phyloP scores from a whole-genome alignment of 2,113 vertebrate species.

The Dromiciops gliroides region DNA sequence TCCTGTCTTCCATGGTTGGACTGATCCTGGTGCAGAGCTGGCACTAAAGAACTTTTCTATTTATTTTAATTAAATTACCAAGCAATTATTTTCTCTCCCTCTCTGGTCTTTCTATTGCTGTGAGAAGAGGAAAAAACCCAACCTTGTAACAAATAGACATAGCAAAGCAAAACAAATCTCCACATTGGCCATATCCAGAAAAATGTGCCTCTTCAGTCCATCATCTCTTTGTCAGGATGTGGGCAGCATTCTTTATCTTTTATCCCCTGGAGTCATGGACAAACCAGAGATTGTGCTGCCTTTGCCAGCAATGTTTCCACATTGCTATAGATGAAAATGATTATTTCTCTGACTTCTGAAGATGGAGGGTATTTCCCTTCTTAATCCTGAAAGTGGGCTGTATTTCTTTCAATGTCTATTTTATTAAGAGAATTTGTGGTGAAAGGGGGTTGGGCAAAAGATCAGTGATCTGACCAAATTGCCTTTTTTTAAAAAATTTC shows the following conservation, averaged over 20 bases:
- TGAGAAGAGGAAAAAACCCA: background rate
- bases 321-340: background rate
- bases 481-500: background rate
- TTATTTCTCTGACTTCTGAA: background rate
- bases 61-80: background rate
- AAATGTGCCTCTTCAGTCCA: background rate
- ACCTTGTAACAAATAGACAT: background rate
- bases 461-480: background rate
- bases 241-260: background rate
- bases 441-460: background rate
- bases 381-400: background rate
- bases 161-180: background rate
- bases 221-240: background rate
- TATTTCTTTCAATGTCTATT: background rate
- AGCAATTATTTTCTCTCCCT: background rate
- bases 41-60: background rate
- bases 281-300: background rate
- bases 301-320: background rate
- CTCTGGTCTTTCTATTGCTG: background rate
- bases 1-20: too few species aligned
- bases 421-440: background rate
- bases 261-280: background rate
- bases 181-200: background rate
- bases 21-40: too few species aligned
- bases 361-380: background rate